Percentiles rank a stretch among this genome's conserved stretches.
phyloP scores from a whole-genome alignment of 2,888 invertebrate genomes.

The Sycophila texana region DNA sequence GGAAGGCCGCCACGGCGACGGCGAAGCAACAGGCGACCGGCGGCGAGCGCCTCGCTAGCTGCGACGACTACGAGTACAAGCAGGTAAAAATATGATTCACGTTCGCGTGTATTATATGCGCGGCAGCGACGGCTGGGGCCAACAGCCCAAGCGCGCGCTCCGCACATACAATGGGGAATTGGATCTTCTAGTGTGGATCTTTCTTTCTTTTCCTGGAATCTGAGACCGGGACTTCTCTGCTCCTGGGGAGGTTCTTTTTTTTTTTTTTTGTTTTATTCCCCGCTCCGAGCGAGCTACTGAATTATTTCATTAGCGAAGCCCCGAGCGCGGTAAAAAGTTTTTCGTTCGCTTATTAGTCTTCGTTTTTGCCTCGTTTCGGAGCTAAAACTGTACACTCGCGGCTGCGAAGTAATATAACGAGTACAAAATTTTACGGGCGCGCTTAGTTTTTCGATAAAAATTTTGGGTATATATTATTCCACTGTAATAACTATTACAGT shows the following conservation, averaged over 20 bases:
- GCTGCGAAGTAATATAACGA: background rate
- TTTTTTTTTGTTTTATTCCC: background rate
- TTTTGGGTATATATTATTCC: too few relatives aligned
- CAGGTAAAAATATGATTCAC: constrained; percentile 65
- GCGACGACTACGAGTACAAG: constrained; percentile 68
- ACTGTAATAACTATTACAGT: too few relatives aligned
- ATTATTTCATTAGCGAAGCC: background rate
- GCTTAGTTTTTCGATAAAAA: too few relatives aligned
- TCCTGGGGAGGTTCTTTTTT: background rate
- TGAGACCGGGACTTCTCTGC: background rate
- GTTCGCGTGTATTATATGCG: background rate
- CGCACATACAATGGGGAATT: constrained; percentile 37
- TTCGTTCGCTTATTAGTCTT: too few relatives aligned
- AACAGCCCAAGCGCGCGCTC: background rate
- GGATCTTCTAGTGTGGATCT: constrained; percentile 32
- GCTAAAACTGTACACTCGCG: too few relatives aligned
- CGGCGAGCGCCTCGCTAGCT: constrained; percentile 62
- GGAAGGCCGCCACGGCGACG: constrained; percentile 8
- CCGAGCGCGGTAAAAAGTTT: too few relatives aligned
- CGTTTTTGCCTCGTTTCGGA: too few relatives aligned
- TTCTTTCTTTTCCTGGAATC: constrained; percentile 19
- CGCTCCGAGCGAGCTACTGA: background rate
- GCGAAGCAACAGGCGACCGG: constrained; percentile 27
- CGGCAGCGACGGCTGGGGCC: too few relatives aligned
- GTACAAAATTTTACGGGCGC: background rate